Evolutionary conservation across 2,113 vertebrate genomes (phyloP), one percentile per base, ranked within the genome.

Genomic region (Callaeas wilsoni): DNA sequence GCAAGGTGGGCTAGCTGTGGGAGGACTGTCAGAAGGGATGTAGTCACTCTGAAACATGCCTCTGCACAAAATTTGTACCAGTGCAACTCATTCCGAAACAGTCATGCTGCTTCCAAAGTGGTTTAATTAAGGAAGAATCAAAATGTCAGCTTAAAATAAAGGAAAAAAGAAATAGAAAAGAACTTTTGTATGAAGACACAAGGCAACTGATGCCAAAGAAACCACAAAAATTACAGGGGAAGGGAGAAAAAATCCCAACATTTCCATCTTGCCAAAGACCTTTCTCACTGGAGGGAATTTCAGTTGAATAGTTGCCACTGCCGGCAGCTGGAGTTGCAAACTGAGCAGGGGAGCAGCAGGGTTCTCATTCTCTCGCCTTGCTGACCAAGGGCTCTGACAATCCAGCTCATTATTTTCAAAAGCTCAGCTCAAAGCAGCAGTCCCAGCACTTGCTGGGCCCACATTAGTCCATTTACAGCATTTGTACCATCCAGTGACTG

Each of bases 91-190:
- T 82, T 93, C 67, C 89, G 70, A 83, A 94, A 93, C 33, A 94
- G 81, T 93, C 82, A 80, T 94, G 84, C 93, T 91, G 87, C 67
- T 96, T 93, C 63, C 59, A 73, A 95, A 96, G 87, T 85, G 78
- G 74, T 79, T 94, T 94, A 97, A 96, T 95, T 94, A 95, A 91
- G 93, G 94, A 78, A 62, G 57, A 94, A 96, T 84, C 89, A 95
- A 96, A 96, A 96, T 95, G 93, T 95, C 89, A 97, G 73, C 59
- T 86, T 63, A 76, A 82, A 95, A 91, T 82, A 64, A 46, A 33
- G 26, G 33, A 20, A 32, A 41, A 59, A 60, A 42, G 10, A 35
- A 60, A 55, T 81, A 84, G 7, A 77, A 81, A 91, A 78, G 27
- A 62, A 92, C 64, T 84, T 92, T 73, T 94, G 84, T 91, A 60